Conservation (phyloP, 1,140 invertebrate genomes). For the Rhagoletis zephyria region DNA sequence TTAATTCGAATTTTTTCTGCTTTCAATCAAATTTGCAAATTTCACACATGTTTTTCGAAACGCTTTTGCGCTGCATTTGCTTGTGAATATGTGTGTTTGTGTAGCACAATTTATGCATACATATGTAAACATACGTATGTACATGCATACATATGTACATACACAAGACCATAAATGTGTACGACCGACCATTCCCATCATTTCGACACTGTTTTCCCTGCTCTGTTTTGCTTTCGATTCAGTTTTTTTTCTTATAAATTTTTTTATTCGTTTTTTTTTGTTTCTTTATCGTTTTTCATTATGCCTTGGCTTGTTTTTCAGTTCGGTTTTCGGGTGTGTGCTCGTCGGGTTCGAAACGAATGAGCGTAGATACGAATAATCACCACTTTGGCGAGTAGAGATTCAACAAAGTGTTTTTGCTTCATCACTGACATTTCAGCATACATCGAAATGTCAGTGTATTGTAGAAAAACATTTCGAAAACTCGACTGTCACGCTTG, state of each 20-base stretch:
- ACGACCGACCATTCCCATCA: neutral
- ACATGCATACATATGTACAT: neutral
- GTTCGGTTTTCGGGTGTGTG: constrained; percentile 33
- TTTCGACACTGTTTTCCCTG: neutral
- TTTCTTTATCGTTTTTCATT: constrained; percentile 36
- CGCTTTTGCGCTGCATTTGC: too few species aligned
- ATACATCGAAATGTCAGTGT: neutral
- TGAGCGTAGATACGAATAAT: constrained; percentile 46
- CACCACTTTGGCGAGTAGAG: constrained; percentile 7
- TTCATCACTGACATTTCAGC: constrained; percentile 33
- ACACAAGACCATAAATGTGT: too few species aligned
- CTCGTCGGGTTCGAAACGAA: constrained; percentile 48
- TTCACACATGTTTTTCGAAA: too few species aligned
- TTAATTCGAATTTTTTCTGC: too few species aligned
- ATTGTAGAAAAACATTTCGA: constrained; percentile 50
- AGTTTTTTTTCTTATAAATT: neutral
- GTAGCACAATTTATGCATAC: neutral
- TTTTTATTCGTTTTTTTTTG: neutral
- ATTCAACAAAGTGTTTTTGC: constrained; percentile 34
- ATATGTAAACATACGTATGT: neutral
- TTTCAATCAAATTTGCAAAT: too few species aligned
- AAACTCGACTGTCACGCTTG: constrained; percentile 41
- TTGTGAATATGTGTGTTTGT: too few species aligned
- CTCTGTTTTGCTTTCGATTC: constrained; percentile 10
- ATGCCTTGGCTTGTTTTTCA: constrained; percentile 21